A percentile compares a stretch with the other conserved stretches of the same genome.
phyloP scores from a whole-genome alignment of 2,888 invertebrate species.

The Liodrosophila aerea region DNA sequence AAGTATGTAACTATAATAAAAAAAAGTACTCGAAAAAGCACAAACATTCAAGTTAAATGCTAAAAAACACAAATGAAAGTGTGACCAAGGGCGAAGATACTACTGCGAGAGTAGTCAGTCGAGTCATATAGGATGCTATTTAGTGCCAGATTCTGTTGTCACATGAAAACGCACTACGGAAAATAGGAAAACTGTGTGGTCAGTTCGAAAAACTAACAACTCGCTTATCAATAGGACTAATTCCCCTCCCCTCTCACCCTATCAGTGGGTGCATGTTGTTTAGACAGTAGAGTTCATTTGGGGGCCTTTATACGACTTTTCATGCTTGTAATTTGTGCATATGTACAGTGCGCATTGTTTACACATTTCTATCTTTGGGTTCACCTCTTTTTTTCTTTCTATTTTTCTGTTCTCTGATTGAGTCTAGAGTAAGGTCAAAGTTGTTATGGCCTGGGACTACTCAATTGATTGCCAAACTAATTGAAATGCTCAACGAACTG shows the following conservation, averaged over 20 bases:
- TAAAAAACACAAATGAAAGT: slow-evolving; percentile 10
- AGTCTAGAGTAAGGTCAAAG: slow-evolving; percentile 10
- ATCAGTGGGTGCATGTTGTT: background rate
- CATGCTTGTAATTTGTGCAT: slow-evolving; percentile 45
- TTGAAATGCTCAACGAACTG: slow-evolving; percentile 16
- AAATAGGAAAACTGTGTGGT: slow-evolving; percentile 21
- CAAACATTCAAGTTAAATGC: slow-evolving; percentile 24
- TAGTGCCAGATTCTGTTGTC: slow-evolving; percentile 60
- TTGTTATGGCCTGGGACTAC: slow-evolving; percentile 3
- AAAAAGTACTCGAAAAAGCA: slow-evolving; percentile 1
- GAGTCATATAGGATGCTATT: slow-evolving; percentile 34
- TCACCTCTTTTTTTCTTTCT: slow-evolving; percentile 13
- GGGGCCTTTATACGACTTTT: slow-evolving; percentile 8
- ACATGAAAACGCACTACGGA: slow-evolving; percentile 48
- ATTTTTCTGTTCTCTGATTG: slow-evolving; percentile 9
- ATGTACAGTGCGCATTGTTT: slow-evolving; percentile 28
- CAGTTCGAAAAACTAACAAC: slow-evolving; percentile 27
- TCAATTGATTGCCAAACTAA: slow-evolving; percentile 33
- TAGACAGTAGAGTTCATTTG: background rate
- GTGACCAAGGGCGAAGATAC: background rate
- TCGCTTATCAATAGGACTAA: slow-evolving; percentile 41
- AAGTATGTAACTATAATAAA: slow-evolving; percentile 44
- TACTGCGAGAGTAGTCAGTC: background rate
- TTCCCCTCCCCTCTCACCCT: no score
- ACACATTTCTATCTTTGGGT: slow-evolving; percentile 1